These are phyloP conservation scores for Antrozous pallidus DNA, from an alignment of 2,797 vertebrate genomes.

Conservation along the genomic window DNA sequence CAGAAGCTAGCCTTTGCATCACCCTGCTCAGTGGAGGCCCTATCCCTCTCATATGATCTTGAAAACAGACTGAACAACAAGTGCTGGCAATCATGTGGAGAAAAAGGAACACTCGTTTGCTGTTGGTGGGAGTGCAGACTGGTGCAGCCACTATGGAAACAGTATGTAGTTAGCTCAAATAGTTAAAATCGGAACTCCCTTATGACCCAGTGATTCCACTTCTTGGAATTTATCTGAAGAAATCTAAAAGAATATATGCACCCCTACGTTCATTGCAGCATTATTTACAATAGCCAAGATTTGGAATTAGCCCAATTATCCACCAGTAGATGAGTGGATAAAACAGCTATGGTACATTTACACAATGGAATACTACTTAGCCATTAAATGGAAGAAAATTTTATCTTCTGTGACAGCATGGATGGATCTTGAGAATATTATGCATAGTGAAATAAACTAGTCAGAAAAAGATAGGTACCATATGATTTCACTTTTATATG, in stretches of 20 bases:
- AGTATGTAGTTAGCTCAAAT: neutral
- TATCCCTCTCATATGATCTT: neutral
- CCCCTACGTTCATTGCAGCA: neutral
- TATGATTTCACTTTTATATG: neutral
- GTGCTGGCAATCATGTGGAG: neutral
- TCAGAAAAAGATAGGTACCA: neutral
- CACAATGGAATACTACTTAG: neutral
- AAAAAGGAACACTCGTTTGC: neutral
- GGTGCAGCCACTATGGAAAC: neutral
- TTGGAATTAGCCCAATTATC: neutral
- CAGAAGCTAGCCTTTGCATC: neutral
- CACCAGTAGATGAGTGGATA: neutral
- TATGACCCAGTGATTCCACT: neutral
- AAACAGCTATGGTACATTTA: neutral
- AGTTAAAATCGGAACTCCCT: neutral
- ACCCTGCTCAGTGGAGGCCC: neutral
- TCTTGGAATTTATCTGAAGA: neutral
- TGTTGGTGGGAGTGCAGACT: neutral
- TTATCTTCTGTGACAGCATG: neutral
- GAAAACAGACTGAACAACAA: neutral
- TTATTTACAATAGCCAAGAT: neutral
- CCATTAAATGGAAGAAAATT: neutral
- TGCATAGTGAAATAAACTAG: neutral
- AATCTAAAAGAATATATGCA: neutral
- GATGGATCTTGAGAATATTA: neutral